Base-by-base conservation (phyloP, 1,140 invertebrate genomes). In the Nymphalis io region DNA sequence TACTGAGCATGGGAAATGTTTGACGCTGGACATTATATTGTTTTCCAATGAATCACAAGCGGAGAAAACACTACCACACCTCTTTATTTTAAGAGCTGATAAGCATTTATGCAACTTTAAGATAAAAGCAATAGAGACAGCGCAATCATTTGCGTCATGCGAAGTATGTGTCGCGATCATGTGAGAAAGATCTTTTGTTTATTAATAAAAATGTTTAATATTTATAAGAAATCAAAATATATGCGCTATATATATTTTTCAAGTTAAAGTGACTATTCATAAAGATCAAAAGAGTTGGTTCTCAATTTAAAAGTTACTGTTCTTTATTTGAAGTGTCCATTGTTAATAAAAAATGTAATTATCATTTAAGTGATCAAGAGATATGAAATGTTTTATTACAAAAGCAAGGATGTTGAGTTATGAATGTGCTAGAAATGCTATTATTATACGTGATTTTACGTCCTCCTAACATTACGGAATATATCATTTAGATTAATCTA, bases 81-180 rank as follows among this genome's bases (percentile, higher is more conserved):
- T 55, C 20, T 20, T 40, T 59, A 46, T 70, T 12, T 70, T 42
- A n/a, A 61, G 46, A 64, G 27, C 55, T 39, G 42, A 64, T 64
- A 55, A 40, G 23, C 23, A 71, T 60, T 69, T 61, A 60, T 65
- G 66, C 66, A 73, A 73, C 53, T 23, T 60, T 27, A 53, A 55
- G 57, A 65, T 64, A 64, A 65, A 64, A 62, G 57, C 66, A 61
- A 46, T 67, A 58, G 16, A 55, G 44, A 23, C 42, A 57, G 46
- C 61, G 71, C 71, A 72, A 72, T 72, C 60, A 55, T 62, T 72
- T 72, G 66, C 70, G 60, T 68, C 65, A 68, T 64, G 67, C 16
- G 40, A 55, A 38, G 60, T 42, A 65, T 57, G 60, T 68, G 60
- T 72, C 60, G 60, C 65, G 60, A 61, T 21, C 40, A 58, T 63